Percentiles rank a stretch among this genome's conserved stretches.
Conservation (phyloP, 1,140 invertebrate genomes). For the Caenorhabditis tropicalis region DNA sequence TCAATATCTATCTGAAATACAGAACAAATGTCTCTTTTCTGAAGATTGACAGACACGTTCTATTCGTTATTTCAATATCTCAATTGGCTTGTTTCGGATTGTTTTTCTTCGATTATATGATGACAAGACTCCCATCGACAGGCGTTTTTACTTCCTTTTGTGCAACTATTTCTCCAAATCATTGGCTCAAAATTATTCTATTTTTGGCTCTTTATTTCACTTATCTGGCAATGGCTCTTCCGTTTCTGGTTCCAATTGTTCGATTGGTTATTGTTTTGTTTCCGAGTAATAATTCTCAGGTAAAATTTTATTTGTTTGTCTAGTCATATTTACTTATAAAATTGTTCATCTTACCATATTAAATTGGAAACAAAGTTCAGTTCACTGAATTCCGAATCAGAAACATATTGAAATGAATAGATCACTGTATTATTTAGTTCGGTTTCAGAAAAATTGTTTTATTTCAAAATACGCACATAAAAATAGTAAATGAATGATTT, state of each 20-base stretch:
- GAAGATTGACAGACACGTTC: not conserved
- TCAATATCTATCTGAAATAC: not conserved
- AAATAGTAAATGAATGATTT: too few relatives aligned
- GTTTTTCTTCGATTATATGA: not conserved
- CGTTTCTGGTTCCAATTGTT: not conserved
- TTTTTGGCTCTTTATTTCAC: not conserved
- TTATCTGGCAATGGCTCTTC: not conserved
- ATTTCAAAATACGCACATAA: too few relatives aligned
- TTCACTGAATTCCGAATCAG: too few relatives aligned
- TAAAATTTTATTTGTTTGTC: not conserved
- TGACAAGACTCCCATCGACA: not conserved
- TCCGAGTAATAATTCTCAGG: not conserved
- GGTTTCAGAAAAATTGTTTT: too few relatives aligned
- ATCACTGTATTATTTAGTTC: too few relatives aligned
- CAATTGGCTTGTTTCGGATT: not conserved
- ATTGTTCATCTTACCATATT: too few relatives aligned
- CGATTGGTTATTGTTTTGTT: not conserved
- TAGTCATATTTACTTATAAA: too few relatives aligned
- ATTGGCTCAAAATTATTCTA: not conserved
- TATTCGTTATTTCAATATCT: not conserved
- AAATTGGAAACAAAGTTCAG: too few relatives aligned
- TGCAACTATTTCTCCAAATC: not conserved
- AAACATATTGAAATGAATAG: too few relatives aligned
- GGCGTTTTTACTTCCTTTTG: not conserved
- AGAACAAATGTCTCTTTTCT: too few relatives aligned